Base-by-base conservation (phyloP, 2,113 vertebrate genomes). In the Progne subis region DNA sequence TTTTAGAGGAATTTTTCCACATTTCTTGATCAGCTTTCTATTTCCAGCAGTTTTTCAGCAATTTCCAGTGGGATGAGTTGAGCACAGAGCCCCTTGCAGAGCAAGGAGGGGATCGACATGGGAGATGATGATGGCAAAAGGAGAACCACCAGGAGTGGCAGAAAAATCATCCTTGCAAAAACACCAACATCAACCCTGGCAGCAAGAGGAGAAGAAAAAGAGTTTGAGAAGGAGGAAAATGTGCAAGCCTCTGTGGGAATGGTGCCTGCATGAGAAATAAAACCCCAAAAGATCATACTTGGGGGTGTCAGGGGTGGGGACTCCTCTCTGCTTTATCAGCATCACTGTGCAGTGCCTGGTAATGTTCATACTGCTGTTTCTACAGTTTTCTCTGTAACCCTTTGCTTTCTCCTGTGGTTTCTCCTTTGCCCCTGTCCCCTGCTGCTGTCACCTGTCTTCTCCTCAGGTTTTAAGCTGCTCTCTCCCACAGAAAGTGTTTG, bases 41-140 rank as follows among this genome's bases (percentile, higher is more conserved):
- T 65, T 82, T 84, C 13, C 60, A 3, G 15, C 20, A 49, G 47
- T 60, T 77, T 68, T 68, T 17, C 32, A 53, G 39, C 46, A 18
- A 37, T 85, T 74, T 82, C 60, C 61, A 60, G 53, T n/a, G 34
- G 18, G 55, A n/a, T 4, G 28, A 11, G 8, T 14, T 67, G 49
- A 60, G 19, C 1, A 0, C 39, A 32, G 57, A 17, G 6, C 49
- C 72, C 53, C 61, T 47, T 12, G 5, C 72, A 57, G 56, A 65
- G 34, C 46, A 52, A 60, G 37, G 20, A 32, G 15, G 6, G 24
- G 20, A 31, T 28, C 1, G 0, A 15, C 3, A 0, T 29, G 37
- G 77, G 65, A 82, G 83, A 52, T 3, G 26, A 56, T 7, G 37
- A 53, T 5, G 15, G 32, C 6, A 3, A 3, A 60, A 53, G 68